Conservation (phyloP, 2,797 vertebrate species). For the Dendrocincla tyrannina region DNA sequence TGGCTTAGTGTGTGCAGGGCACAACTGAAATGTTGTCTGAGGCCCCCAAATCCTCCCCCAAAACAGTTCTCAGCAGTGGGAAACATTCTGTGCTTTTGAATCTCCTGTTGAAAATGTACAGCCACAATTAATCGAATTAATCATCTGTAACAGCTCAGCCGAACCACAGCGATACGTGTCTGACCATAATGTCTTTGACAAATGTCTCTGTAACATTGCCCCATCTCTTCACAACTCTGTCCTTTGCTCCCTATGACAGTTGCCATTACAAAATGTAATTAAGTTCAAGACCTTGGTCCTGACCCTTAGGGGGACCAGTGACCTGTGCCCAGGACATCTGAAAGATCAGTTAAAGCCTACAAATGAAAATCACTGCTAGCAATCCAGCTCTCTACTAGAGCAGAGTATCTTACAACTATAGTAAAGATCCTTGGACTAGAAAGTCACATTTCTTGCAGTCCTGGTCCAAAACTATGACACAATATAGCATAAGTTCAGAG, state of each 20-base stretch:
- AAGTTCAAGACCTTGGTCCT: not conserved
- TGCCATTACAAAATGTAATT: not conserved
- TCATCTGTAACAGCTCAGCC: not conserved
- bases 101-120: not conserved
- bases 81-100: not conserved
- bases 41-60: rapidly evolving
- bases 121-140: not conserved
- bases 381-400: not conserved
- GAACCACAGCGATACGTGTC: rapidly evolving
- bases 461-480: not conserved
- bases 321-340: not conserved
- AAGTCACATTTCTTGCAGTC: not conserved
- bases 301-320: not conserved
- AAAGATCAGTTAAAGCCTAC: not conserved
- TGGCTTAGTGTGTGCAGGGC: not conserved
- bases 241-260: not conserved
- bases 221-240: not conserved
- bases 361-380: not conserved
- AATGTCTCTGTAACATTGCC: not conserved
- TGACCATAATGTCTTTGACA: not conserved
- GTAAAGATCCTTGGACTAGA: not conserved
- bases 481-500: not conserved
- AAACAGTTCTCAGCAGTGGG: rapidly evolving
- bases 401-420: not conserved
- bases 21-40: not conserved